These are phyloP conservation scores for Phalera bucephala DNA, from an alignment of 2,888 invertebrate species.

Conservation along the genomic window DNA sequence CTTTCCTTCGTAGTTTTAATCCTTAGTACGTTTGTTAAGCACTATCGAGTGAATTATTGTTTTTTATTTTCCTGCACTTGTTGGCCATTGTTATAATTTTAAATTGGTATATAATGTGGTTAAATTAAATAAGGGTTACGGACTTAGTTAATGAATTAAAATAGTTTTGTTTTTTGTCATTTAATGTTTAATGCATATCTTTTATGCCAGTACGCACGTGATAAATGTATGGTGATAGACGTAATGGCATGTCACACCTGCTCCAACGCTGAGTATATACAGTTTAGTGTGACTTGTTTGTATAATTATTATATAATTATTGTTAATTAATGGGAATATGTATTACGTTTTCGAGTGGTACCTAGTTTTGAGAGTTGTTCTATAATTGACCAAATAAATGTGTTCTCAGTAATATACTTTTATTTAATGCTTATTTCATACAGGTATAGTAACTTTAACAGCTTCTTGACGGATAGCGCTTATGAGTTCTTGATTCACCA, in stretches of 20 bases:
- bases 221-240: conserved; percentile 74
- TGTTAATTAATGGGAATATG: conserved; percentile 48
- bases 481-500: conserved; percentile 96
- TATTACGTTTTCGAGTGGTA: conserved; percentile 72
- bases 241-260: conserved; percentile 41
- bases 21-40: conserved; percentile 63
- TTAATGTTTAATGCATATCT: conserved; percentile 69
- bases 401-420: conserved; percentile 71
- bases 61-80: conserved; percentile 66
- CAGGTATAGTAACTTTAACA: conserved; percentile 87
- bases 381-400: conserved; percentile 81
- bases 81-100: conserved; percentile 69
- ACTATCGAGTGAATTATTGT: conserved; percentile 70
- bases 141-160: conserved; percentile 54
- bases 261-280: conserved; percentile 24
- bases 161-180: conserved; percentile 50
- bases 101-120: conserved; percentile 58
- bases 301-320: conserved; percentile 7
- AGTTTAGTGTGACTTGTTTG: conserved; percentile 38
- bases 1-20: conserved; percentile 23
- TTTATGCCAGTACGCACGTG: conserved; percentile 76
- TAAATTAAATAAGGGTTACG: conserved; percentile 71
- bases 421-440: conserved; percentile 43
- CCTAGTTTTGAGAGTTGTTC: conserved; percentile 71
- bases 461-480: conserved; percentile 95